These are phyloP conservation scores for Chaetodon auriga DNA, from an alignment of 2,113 vertebrate genomes.

Conservation along the genomic window DNA sequence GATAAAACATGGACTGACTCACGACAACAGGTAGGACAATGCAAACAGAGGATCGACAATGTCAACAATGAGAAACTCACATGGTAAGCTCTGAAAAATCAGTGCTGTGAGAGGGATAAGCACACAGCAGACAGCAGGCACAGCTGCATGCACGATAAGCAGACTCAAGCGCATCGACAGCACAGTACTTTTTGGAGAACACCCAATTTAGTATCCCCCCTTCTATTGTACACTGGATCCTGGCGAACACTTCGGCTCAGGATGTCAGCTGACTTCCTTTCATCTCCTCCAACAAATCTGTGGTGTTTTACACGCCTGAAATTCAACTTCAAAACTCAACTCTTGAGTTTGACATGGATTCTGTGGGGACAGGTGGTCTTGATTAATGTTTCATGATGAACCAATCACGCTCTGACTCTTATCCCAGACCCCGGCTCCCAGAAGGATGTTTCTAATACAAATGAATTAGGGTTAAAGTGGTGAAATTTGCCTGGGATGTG, in stretches of 20 bases:
- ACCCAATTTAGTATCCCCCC: slow-evolving; percentile 46
- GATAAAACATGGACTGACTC: slow-evolving; percentile 18
- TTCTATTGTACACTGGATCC: slow-evolving; percentile 29
- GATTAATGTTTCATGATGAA: slow-evolving; percentile 65
- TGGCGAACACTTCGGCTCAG: slow-evolving; percentile 17
- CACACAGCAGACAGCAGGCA: slow-evolving; percentile 61
- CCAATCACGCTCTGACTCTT: slow-evolving; percentile 50
- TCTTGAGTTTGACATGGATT: slow-evolving; percentile 43
- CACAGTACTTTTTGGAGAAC: slow-evolving; percentile 39
- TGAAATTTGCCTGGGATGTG: slow-evolving; percentile 39
- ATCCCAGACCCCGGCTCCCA: slow-evolving; percentile 27
- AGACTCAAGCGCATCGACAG: slow-evolving; percentile 46
- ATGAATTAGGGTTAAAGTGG: slow-evolving; percentile 61
- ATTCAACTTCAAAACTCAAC: slow-evolving; percentile 30
- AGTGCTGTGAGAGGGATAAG: slow-evolving; percentile 50
- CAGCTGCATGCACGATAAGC: slow-evolving; percentile 76
- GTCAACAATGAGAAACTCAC: slow-evolving; percentile 46
- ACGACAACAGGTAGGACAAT: slow-evolving; percentile 35
- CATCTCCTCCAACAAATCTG: slow-evolving; percentile 49
- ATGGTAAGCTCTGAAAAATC: slow-evolving; percentile 46
- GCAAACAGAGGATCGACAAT: slow-evolving; percentile 41
- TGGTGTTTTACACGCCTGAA: slow-evolving; percentile 37
- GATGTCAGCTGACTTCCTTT: slow-evolving; percentile 49
- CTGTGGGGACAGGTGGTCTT: slow-evolving; percentile 56
- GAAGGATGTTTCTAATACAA: slow-evolving; percentile 59